Base-by-base conservation (phyloP, 1,140 invertebrate genomes). In the Anastatus disparis region DNA sequence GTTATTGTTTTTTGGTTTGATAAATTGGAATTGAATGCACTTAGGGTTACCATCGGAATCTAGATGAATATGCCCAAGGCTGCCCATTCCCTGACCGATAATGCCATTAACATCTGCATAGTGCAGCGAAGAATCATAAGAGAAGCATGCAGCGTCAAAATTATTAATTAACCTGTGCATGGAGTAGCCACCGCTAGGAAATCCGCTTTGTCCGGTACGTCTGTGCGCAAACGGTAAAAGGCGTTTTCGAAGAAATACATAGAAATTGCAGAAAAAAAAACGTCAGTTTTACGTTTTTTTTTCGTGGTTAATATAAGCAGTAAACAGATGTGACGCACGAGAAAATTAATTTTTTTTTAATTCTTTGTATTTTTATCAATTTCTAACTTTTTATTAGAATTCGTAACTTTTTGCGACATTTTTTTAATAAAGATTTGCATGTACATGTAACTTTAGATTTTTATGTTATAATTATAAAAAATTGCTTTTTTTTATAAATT, bases 161-260 rank as follows among this genome's bases (percentile, higher is more conserved):
- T 80, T 78, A 77, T 81, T 80, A 81, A 81, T 83, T 84, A 86
- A 86, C 84, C 84, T 86, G 81, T 85, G 79, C 71, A 80, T 79
- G 62, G 83, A 77, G 75, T 82, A 85, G 70, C 77, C 79, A 70
- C 81, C 77, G 56, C 81, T 81, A 27, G 79, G 76, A 66, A 81
- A 84, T 81, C 84, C 84, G 26, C 76, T 77, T 67, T 85, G 84
- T 78, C 79, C 82, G 35, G 83, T 83, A 70, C 84, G 83, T 80
- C 84, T 85, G 78, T 31, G 22, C 6, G 42, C n/a, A n/a, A n/a
- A n/a, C n/a, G n/a, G n/a, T n/a, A n/a, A n/a, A n/a, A n/a, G n/a
- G 42, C 15, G 42, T 6, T 9, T 44, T 6, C 31, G 31, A 35
- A 35, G 31, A n/a, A n/a, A 10, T 53, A 53, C 15, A 1, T 29